Percentiles rank a stretch among this genome's conserved stretches.
phyloP scores from a whole-genome alignment of 2,888 invertebrate genomes.

The Muschampia staudingeri region DNA sequence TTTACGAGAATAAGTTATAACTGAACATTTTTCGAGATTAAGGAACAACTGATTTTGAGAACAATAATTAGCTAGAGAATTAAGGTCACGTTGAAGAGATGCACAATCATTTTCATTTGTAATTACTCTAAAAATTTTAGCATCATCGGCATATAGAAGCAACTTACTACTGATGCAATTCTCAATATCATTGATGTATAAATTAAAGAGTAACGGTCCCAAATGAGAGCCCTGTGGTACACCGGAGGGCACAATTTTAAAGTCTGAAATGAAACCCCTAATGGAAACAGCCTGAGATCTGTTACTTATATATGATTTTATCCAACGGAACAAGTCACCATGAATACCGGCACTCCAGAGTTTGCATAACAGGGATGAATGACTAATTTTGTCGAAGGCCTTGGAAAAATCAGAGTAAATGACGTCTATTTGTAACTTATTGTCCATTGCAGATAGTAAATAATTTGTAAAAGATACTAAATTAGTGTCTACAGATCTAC shows the following conservation, averaged over 20 bases:
- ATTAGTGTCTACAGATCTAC: background rate
- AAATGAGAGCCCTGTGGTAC: background rate
- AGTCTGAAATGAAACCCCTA: background rate
- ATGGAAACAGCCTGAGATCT: constrained; percentile 2
- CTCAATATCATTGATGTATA: constrained; percentile 2
- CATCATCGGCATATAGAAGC: background rate
- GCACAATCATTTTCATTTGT: background rate
- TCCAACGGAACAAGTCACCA: background rate
- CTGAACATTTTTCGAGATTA: background rate
- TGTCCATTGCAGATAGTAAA: background rate
- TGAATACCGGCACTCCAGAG: background rate
- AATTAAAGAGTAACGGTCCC: background rate
- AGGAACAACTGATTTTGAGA: background rate
- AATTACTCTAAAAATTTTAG: background rate
- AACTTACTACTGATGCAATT: background rate
- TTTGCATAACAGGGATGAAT: background rate
- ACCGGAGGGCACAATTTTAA: background rate
- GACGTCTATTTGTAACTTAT: background rate
- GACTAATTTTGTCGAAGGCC: background rate
- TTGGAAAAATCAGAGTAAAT: constrained; percentile 3
- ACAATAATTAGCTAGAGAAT: background rate
- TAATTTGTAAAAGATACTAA: background rate
- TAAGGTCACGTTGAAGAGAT: constrained; percentile 1
- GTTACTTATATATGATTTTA: background rate
- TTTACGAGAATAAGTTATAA: background rate